These are phyloP conservation scores for Rachycentron canadum DNA, from an alignment of 2,797 vertebrate species.

Conservation along the genomic window DNA sequence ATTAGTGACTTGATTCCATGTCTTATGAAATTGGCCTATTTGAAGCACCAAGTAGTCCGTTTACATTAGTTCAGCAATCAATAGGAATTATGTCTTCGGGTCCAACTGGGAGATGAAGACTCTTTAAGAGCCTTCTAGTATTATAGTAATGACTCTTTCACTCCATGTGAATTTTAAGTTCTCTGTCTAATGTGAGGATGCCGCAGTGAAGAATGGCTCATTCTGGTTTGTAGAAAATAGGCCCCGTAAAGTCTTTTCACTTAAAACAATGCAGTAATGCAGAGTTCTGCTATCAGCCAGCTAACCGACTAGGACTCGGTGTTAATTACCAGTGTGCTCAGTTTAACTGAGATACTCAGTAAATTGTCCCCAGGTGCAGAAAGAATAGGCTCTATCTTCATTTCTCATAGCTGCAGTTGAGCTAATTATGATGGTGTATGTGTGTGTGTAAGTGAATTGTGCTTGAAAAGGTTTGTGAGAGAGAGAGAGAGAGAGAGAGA, in stretches of 20 bases:
- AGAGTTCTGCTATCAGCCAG: constrained; percentile 57
- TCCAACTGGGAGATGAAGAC: not conserved
- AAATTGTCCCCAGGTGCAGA: constrained; percentile 85
- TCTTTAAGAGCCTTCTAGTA: constrained; percentile 4
- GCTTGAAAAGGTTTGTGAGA: constrained; percentile 3
- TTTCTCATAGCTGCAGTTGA: constrained; percentile 80
- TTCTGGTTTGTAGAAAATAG: constrained; percentile 44
- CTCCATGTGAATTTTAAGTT: constrained; percentile 14
- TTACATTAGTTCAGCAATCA: not conserved
- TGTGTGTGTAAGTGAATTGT: constrained; percentile 58
- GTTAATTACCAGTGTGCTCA: constrained; percentile 81
- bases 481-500: not conserved
- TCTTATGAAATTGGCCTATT: not conserved
- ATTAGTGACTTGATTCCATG: not conserved
- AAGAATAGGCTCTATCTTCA: constrained; percentile 79
- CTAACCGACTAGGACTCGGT: constrained; percentile 69
- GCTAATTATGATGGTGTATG: constrained; percentile 79
- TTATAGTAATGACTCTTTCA: constrained; percentile 22
- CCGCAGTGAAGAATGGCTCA: constrained; percentile 42
- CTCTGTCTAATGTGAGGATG: constrained; percentile 8
- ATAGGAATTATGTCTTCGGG: not conserved
- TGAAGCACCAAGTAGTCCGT: not conserved
- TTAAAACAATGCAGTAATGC: constrained; percentile 71
- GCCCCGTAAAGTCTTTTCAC: constrained; percentile 35
- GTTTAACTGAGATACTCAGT: constrained; percentile 71